These are phyloP conservation scores for Andrena bucephala DNA, from an alignment of 2,888 invertebrate species.

Conservation along the genomic window DNA sequence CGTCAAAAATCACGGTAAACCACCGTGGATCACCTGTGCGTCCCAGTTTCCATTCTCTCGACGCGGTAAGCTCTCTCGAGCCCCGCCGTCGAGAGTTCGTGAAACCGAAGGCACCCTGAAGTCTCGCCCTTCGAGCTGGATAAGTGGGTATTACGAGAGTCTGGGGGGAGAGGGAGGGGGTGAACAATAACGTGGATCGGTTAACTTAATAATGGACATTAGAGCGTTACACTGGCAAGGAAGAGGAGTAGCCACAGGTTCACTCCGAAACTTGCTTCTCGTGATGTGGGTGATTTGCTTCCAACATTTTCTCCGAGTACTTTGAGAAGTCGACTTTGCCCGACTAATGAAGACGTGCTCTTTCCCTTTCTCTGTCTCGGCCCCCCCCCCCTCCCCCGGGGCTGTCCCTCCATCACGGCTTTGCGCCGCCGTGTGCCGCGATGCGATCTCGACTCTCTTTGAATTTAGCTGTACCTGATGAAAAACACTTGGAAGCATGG, in stretches of 20 bases:
- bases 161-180: conserved; percentile 44
- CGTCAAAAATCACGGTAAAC: conserved; percentile 72
- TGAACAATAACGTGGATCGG: conserved; percentile 77
- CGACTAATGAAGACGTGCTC: conserved; percentile 53
- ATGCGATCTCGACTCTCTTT: conserved; percentile 48
- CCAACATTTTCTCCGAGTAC: conserved; percentile 71
- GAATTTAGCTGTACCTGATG: conserved; percentile 57
- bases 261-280: conserved; percentile 68
- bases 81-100: conserved; percentile 63
- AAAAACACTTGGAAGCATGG: conserved; percentile 32
- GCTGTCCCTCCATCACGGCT: background rate
- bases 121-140: conserved; percentile 68
- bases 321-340: conserved; percentile 67
- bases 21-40: conserved; percentile 72
- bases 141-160: conserved; percentile 75
- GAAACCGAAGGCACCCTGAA: conserved; percentile 68
- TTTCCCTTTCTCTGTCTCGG: background rate
- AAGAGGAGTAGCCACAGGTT: conserved; percentile 51
- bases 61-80: conserved; percentile 65
- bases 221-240: conserved; percentile 66
- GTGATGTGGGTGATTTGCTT: conserved; percentile 74
- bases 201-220: conserved; percentile 78
- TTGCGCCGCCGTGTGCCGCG: conserved; percentile 47
- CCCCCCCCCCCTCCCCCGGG: too few species aligned
- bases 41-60: conserved; percentile 73